Percentiles rank a stretch among this genome's conserved stretches.
Evolutionary conservation across 1,140 invertebrate genomes (phyloP).

Genomic region (Drosophila littoralis): DNA sequence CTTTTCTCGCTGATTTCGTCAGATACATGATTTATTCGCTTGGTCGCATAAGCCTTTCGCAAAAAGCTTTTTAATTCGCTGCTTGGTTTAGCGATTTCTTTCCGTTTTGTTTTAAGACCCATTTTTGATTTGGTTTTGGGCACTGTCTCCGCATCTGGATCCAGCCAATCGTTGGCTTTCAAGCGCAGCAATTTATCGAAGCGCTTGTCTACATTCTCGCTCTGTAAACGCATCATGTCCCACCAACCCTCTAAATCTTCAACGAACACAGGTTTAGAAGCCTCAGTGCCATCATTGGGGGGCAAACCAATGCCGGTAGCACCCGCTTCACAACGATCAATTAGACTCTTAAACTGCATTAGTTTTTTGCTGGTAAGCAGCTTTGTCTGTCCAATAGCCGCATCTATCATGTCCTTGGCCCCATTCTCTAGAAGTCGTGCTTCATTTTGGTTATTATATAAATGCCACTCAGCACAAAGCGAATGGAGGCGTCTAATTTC

Average conservation of each 20-base stretch:
- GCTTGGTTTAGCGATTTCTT: conserved; percentile 49
- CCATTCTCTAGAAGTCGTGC: conserved; percentile 54
- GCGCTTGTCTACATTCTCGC: conserved; percentile 85
- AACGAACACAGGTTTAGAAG: conserved; percentile 86
- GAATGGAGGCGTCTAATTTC: conserved; percentile 85
- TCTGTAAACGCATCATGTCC: conserved; percentile 90
- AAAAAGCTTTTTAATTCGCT: conserved; percentile 63
- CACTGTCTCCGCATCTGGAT: conserved; percentile 71
- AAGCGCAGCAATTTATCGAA: conserved; percentile 85
- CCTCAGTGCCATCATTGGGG: conserved; percentile 84
- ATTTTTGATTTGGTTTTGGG: conserved; percentile 35
- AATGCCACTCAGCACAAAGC: conserved; percentile 85
- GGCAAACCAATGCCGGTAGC: conserved; percentile 42
- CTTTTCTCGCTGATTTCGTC: not conserved
- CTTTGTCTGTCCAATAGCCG: conserved; percentile 88
- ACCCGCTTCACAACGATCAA: conserved; percentile 87
- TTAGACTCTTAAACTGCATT: conserved; percentile 87
- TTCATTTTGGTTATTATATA: conserved; percentile 68
- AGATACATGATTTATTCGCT: conserved; percentile 46
- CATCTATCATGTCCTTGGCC: conserved; percentile 87
- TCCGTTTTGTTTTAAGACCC: conserved; percentile 16
- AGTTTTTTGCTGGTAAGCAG: conserved; percentile 89
- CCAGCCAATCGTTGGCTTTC: conserved; percentile 85
- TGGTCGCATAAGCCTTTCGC: conserved; percentile 60
- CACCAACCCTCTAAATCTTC: conserved; percentile 91